phyloP scores from a whole-genome alignment of 2,113 vertebrate species.

The Scalopus aquaticus region DNA sequence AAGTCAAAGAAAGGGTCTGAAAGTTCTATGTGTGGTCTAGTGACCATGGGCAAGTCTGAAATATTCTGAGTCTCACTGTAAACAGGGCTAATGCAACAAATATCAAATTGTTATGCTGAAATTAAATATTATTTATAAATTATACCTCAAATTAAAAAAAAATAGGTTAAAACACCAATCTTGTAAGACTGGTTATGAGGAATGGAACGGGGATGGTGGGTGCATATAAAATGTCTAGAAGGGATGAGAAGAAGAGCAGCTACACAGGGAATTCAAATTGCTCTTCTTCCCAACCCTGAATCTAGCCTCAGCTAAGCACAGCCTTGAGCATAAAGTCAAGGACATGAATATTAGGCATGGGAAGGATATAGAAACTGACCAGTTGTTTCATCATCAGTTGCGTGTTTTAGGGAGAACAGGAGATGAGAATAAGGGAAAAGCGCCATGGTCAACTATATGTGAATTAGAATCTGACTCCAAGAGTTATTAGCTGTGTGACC shows the following conservation, averaged over 20 bases:
- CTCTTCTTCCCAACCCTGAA: neutral
- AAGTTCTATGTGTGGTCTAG: too few species aligned
- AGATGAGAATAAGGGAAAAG: neutral
- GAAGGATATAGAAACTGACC: neutral
- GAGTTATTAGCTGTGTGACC: neutral
- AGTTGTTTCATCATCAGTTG: neutral
- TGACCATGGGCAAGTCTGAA: too few species aligned
- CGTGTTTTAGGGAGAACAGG: neutral
- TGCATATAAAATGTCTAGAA: neutral
- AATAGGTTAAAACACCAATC: neutral
- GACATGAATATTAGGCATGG: neutral
- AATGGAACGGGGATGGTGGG: neutral
- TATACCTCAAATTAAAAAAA: neutral
- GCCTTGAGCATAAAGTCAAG: neutral
- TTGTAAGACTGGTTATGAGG: neutral
- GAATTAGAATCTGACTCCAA: neutral
- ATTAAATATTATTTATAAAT: neutral
- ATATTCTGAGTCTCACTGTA: too few species aligned
- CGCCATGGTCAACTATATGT: neutral
- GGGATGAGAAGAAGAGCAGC: neutral
- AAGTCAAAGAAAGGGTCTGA: too few species aligned
- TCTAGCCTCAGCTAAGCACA: neutral
- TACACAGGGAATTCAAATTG: conserved; percentile 4
- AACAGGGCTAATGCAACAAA: too few species aligned
- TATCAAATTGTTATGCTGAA: neutral